Percentiles rank a stretch among this genome's conserved stretches.
These are phyloP conservation scores for Parauchenoglanis ngamensis DNA, from an alignment of 2,797 vertebrate species.

Conservation along the genomic window DNA sequence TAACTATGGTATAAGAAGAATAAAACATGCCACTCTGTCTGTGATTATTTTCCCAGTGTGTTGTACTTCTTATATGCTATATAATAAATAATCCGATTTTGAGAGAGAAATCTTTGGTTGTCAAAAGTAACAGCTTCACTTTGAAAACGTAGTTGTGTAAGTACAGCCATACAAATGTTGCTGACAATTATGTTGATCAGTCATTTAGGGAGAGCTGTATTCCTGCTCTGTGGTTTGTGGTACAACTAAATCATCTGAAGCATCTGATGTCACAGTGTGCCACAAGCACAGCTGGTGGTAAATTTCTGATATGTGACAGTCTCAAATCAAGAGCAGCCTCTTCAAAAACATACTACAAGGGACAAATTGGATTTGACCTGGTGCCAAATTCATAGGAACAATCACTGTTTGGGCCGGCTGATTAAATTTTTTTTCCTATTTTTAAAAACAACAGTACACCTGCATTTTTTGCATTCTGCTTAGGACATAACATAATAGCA, in stretches of 20 bases:
- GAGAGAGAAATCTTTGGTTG: neutral
- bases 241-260: slow-evolving; percentile 51
- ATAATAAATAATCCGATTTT: neutral
- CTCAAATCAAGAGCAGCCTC: slow-evolving; percentile 1
- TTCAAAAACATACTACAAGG: slow-evolving; percentile 14
- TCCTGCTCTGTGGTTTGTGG: slow-evolving; percentile 54
- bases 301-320: slow-evolving; percentile 27
- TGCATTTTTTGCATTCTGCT: neutral
- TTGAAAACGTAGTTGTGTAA: slow-evolving; percentile 20
- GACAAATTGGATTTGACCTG: neutral
- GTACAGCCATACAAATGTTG: slow-evolving; percentile 42
- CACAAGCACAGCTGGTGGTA: slow-evolving; percentile 42
- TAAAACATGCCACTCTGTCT: neutral
- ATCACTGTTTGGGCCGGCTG: neutral
- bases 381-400: neutral
- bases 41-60: neutral
- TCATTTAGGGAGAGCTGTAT: slow-evolving; percentile 24
- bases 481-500: neutral
- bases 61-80: neutral
- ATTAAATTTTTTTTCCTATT: neutral
- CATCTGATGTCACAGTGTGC: slow-evolving; percentile 45
- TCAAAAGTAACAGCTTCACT: slow-evolving; percentile 41
- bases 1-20: neutral
- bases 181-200: slow-evolving; percentile 17
- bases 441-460: neutral